phyloP scores from a whole-genome alignment of 2,797 vertebrate species.

The Paguma larvata region DNA sequence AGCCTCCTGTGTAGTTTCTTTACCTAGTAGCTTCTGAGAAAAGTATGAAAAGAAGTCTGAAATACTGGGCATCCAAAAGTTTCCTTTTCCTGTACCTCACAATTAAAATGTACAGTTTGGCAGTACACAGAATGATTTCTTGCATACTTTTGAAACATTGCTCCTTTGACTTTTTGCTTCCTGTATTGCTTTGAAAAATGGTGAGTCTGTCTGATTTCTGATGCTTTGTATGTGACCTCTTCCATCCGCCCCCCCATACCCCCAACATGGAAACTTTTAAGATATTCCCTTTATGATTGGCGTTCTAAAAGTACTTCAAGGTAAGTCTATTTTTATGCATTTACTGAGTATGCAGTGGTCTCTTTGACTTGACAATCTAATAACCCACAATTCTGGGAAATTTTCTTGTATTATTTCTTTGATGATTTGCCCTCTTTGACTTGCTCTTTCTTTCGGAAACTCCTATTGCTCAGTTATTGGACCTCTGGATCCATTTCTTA shows the following conservation, averaged over 20 bases:
- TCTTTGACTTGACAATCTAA: neutral
- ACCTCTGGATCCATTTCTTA: neutral
- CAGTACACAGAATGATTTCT: neutral
- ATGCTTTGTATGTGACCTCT: neutral
- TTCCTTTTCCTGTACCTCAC: neutral
- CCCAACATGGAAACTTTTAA: neutral
- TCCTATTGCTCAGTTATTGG: neutral
- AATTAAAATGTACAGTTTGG: neutral
- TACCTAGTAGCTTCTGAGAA: neutral
- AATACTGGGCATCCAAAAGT: neutral
- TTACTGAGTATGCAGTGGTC: neutral
- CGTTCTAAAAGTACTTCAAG: neutral
- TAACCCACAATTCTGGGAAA: neutral
- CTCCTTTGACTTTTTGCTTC: neutral
- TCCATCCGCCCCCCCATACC: neutral
- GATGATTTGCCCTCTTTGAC: neutral
- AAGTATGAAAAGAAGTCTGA: neutral
- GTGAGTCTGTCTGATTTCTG: neutral
- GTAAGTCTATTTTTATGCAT: neutral
- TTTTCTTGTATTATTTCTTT: conserved; percentile 1
- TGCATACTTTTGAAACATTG: neutral
- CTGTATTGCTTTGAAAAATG: neutral
- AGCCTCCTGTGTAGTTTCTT: neutral
- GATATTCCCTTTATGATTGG: neutral
- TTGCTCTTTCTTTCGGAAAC: conserved; percentile 21